A percentile compares a stretch with the other conserved stretches of the same genome.
Evolutionary conservation across 2,888 invertebrate species (phyloP).

Genomic region (Hypsopygia costalis): DNA sequence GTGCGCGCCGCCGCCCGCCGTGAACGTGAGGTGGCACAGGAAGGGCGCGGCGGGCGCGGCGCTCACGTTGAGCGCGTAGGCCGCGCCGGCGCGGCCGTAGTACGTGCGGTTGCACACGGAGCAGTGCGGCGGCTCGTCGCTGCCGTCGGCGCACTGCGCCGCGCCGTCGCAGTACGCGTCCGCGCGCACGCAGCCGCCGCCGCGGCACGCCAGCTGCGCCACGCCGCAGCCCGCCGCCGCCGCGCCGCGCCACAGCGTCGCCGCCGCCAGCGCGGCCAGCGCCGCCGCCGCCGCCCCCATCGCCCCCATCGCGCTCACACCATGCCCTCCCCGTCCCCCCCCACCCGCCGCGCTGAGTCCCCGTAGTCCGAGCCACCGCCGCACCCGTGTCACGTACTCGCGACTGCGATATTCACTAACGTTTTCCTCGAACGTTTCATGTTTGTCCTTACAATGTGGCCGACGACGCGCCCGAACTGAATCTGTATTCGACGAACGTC

Average conservation of each 20-base stretch:
- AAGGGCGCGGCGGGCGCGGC: slow-evolving; percentile 90
- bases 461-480: no score
- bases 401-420: no score
- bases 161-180: slow-evolving; percentile 93
- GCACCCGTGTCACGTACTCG: background rate
- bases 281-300: slow-evolving; percentile 14
- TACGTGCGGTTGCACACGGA: slow-evolving; percentile 95
- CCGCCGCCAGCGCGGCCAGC: slow-evolving; percentile 20
- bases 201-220: slow-evolving; percentile 55
- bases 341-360: slow-evolving; percentile 11
- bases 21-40: slow-evolving; percentile 94
- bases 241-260: slow-evolving; percentile 32
- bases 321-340: slow-evolving; percentile 10
- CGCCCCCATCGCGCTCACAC: slow-evolving; percentile 15
- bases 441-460: no score
- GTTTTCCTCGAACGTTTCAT: no score
- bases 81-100: slow-evolving; percentile 92
- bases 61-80: slow-evolving; percentile 88
- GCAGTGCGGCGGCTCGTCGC: slow-evolving; percentile 91
- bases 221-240: slow-evolving; percentile 61
- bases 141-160: slow-evolving; percentile 91
- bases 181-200: slow-evolving; percentile 90
- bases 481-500: no score
- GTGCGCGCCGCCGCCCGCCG: slow-evolving; percentile 92
- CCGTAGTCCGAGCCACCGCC: slow-evolving; percentile 2